Percentiles rank a stretch among this genome's conserved stretches.
Conservation (phyloP, 2,113 vertebrate genomes). For the Callopanchax toddi region DNA sequence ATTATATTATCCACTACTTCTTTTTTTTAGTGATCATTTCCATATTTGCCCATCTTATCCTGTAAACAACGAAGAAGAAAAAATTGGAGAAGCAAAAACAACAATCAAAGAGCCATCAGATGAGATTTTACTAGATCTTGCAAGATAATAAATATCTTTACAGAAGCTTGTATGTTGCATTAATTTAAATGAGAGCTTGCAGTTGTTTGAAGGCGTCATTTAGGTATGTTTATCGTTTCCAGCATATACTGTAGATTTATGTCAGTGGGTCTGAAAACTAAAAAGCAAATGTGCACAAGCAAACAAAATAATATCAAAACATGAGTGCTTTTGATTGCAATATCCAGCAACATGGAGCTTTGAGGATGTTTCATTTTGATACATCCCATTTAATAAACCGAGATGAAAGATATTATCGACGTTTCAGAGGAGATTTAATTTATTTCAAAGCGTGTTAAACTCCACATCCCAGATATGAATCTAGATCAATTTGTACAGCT, state of each 20-base stretch:
- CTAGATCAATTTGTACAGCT: background rate
- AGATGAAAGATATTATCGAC: background rate
- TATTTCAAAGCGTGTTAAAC: background rate
- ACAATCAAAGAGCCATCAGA: conserved; percentile 63
- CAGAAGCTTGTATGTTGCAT: conserved; percentile 43
- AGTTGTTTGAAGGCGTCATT: conserved; percentile 34
- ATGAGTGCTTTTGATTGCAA: background rate
- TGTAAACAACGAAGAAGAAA: conserved; percentile 3
- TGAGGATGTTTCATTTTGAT: background rate
- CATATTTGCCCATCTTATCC: conserved; percentile 52
- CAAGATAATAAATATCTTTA: conserved; percentile 48
- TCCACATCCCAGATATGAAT: conserved; percentile 4
- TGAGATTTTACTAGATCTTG: too few relatives aligned
- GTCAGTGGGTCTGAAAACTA: conserved; percentile 22
- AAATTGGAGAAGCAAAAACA: conserved; percentile 35
- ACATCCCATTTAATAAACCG: background rate
- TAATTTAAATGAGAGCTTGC: background rate
- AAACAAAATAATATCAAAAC: conserved; percentile 28
- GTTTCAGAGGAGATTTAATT: background rate
- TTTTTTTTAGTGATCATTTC: conserved; percentile 52
- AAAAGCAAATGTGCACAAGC: conserved; percentile 28
- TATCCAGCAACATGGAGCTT: background rate
- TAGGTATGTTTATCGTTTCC: too few relatives aligned
- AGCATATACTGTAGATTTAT: conserved; percentile 27
- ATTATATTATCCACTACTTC: conserved; percentile 33